Conservation (phyloP, 2,113 vertebrate species). For the Rhagologus leucostigma region DNA sequence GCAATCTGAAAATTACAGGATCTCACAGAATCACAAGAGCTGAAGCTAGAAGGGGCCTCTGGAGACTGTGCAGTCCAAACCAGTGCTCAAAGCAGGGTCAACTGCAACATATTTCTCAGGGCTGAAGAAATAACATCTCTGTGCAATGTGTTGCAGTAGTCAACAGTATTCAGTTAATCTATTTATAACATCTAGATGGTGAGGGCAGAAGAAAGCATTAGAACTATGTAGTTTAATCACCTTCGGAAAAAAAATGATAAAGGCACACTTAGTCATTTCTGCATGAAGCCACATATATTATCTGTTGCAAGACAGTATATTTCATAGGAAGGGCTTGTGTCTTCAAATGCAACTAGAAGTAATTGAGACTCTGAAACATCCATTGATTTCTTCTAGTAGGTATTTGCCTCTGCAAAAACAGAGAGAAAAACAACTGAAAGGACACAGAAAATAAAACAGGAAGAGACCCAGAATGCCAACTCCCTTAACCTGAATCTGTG, state of each 20-base stretch:
- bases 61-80: neutral
- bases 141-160: neutral
- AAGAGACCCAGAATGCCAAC: neutral
- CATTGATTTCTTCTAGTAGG: neutral
- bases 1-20: neutral
- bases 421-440: neutral
- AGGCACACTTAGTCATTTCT: neutral
- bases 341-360: neutral
- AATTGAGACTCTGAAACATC: neutral
- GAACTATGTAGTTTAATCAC: neutral
- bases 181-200: neutral
- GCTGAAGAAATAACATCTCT: neutral
- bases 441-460: neutral
- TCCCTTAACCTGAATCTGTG: neutral
- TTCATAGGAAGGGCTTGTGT: neutral
- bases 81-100: neutral
- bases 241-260: neutral
- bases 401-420: neutral
- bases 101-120: neutral
- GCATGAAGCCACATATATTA: neutral
- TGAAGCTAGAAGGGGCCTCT: neutral
- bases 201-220: neutral
- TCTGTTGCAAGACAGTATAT: neutral
- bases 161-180: neutral
- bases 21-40: neutral